These are phyloP conservation scores for Escarpia spicata DNA, from an alignment of 2,888 invertebrate species.

Conservation along the genomic window DNA sequence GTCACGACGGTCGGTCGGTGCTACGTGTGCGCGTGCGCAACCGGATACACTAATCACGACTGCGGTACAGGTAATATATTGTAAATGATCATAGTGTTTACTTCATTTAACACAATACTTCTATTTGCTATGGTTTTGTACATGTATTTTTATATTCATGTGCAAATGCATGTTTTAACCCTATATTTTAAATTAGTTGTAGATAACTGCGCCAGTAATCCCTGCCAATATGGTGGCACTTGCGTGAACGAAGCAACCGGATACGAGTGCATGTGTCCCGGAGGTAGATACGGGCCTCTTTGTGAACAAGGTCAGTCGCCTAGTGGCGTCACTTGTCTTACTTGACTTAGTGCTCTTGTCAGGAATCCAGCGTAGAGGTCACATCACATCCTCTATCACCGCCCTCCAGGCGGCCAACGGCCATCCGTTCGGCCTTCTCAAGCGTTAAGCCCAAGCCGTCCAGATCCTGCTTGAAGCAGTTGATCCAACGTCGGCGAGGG, in stretches of 20 bases:
- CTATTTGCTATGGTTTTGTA: too few species aligned
- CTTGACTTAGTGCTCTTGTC: too few species aligned
- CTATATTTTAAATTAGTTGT: not conserved
- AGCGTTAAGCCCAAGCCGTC: too few species aligned
- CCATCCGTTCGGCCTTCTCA: too few species aligned
- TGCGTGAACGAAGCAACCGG: not conserved
- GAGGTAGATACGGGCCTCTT: not conserved
- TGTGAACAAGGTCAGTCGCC: conserved; percentile 5
- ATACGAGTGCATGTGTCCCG: not conserved
- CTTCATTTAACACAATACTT: not conserved
- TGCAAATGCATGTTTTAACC: too few species aligned
- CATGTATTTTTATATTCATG: too few species aligned
- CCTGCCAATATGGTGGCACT: not conserved
- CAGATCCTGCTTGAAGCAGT: too few species aligned
- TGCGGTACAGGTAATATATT: not conserved
- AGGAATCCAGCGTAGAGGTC: too few species aligned
- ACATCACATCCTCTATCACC: too few species aligned
- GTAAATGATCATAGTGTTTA: not conserved
- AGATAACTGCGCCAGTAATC: conserved; percentile 2
- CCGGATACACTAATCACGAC: not conserved
- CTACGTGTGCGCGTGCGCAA: not conserved
- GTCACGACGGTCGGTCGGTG: not conserved
- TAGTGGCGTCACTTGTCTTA: not conserved
- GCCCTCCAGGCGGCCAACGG: too few species aligned
- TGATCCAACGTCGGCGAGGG: too few species aligned